These are phyloP conservation scores for Chrysina gloriosa DNA, from an alignment of 2,888 invertebrate genomes.

Conservation along the genomic window DNA sequence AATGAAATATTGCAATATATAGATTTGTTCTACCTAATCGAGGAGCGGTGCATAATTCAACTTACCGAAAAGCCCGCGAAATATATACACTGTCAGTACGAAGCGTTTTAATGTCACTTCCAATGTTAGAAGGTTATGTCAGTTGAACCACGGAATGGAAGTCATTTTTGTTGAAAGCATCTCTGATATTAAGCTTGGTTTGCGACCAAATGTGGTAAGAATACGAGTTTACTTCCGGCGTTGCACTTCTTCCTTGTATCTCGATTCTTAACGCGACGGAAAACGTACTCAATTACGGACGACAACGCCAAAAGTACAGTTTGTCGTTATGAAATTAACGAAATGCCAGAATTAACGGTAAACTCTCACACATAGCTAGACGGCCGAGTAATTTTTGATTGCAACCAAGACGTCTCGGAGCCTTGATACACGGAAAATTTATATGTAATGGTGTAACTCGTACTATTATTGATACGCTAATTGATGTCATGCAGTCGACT, in stretches of 20 bases:
- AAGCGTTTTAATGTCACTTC: too few relatives aligned
- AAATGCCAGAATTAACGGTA: conserved; percentile 1
- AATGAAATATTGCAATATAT: too few relatives aligned
- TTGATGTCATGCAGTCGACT: conserved; percentile 25
- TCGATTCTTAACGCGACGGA: background rate
- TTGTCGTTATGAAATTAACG: background rate
- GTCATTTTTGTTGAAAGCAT: too few relatives aligned
- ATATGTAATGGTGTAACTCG: conserved; percentile 1
- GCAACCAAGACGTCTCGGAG: background rate
- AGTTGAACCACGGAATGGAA: too few relatives aligned
- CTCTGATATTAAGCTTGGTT: too few relatives aligned
- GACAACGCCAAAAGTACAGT: conserved; percentile 1
- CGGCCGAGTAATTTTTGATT: background rate
- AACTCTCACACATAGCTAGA: background rate
- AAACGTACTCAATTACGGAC: background rate
- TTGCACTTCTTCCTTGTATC: background rate
- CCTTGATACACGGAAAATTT: conserved; percentile 24
- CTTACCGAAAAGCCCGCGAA: too few relatives aligned
- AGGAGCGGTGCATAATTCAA: too few relatives aligned
- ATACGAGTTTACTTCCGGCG: background rate
- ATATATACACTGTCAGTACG: too few relatives aligned
- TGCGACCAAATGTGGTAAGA: background rate
- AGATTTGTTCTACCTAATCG: too few relatives aligned
- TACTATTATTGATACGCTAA: conserved; percentile 9
- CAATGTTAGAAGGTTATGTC: too few relatives aligned